phyloP scores from a whole-genome alignment of 2,888 invertebrate species.

The Mesorhabditis belari region DNA sequence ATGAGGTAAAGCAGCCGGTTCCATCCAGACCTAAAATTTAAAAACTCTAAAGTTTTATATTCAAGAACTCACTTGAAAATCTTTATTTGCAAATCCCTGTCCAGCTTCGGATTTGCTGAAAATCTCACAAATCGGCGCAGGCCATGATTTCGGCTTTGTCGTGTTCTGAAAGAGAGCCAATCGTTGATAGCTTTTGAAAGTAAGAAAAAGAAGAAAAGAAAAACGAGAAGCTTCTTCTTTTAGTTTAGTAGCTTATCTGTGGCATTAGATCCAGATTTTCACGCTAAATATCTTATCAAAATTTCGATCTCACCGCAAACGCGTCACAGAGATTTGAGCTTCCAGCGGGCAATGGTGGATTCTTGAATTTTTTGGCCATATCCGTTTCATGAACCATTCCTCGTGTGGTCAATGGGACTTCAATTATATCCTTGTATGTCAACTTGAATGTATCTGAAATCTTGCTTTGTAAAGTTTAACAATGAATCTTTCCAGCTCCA shows the following conservation, averaged over 20 bases:
- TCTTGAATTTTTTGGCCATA: neutral
- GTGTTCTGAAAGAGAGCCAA: no score
- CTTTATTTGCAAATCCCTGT: conserved; percentile 13
- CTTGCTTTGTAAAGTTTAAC: neutral
- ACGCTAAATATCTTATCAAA: no score
- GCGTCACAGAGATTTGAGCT: neutral
- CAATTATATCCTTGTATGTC: neutral
- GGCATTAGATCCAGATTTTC: no score
- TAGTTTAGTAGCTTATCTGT: no score
- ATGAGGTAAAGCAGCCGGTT: conserved; percentile 88
- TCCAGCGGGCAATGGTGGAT: neutral
- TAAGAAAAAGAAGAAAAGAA: no score
- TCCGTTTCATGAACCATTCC: neutral
- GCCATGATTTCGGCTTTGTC: neutral
- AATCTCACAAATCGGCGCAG: neutral
- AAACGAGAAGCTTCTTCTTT: no score
- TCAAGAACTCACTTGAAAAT: neutral
- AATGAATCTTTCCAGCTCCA: conserved; percentile 30
- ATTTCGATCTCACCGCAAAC: neutral
- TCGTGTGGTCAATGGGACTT: neutral
- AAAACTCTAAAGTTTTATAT: neutral
- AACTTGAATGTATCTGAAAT: neutral
- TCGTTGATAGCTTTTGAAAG: no score
- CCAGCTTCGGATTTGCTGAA: neutral
- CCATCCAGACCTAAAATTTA: conserved; percentile 77